Evolutionary conservation across 2,888 invertebrate genomes (phyloP).

Genomic region (Mactromeris polynyma): DNA sequence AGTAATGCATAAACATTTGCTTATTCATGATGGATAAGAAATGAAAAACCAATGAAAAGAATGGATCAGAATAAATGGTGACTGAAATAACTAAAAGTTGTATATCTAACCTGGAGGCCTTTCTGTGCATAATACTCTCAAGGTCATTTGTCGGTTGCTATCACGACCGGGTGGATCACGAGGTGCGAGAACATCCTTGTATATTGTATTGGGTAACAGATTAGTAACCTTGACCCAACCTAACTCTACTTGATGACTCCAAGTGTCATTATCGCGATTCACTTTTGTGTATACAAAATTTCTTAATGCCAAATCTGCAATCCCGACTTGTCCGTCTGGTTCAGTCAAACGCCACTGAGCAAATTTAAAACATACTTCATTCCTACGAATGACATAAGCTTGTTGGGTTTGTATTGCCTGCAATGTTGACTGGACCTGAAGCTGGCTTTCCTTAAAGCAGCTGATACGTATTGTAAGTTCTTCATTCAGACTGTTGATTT

Average conservation of each 20-base stretch:
- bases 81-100: too few species aligned
- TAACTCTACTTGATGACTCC: slow-evolving; percentile 97
- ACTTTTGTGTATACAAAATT: slow-evolving; percentile 99
- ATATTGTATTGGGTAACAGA: slow-evolving; percentile 96
- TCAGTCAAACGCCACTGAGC: slow-evolving; percentile 99
- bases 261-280: slow-evolving; percentile 94
- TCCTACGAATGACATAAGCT: slow-evolving; percentile 90
- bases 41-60: too few species aligned
- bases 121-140: slow-evolving; percentile 98
- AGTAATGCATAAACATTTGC: too few species aligned
- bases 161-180: slow-evolving; percentile 94
- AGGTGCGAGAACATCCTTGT: slow-evolving; percentile 95
- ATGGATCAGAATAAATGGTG: too few species aligned
- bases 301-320: slow-evolving; percentile 97
- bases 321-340: slow-evolving; percentile 98
- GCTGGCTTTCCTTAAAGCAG: slow-evolving; percentile 87
- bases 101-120: slow-evolving; percentile 90
- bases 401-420: slow-evolving; percentile 74
- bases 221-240: slow-evolving; percentile 98
- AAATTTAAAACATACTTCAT: slow-evolving; percentile 99
- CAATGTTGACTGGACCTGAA: slow-evolving; percentile 81
- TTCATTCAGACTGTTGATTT: slow-evolving; percentile 95
- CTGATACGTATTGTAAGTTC: slow-evolving; percentile 97
- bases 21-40: too few species aligned
- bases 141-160: slow-evolving; percentile 95